phyloP scores from a whole-genome alignment of 1,140 invertebrate genomes.

The Pogonognathellus flavescens region DNA sequence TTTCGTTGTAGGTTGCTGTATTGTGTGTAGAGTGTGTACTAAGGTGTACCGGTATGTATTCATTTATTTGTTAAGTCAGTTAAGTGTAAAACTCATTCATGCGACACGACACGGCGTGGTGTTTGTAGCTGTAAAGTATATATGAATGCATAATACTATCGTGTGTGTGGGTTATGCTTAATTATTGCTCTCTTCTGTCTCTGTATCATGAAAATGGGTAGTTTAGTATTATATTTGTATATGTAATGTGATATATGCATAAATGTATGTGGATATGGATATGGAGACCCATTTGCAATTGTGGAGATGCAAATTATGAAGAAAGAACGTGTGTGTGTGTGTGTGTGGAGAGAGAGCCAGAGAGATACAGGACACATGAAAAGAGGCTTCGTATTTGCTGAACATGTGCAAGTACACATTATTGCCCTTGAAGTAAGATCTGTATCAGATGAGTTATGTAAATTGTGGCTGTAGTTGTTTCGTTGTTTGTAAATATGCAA shows the following conservation, averaged over 20 bases:
- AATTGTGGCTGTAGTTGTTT: background rate
- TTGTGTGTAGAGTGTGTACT: no score
- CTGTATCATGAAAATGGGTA: no score
- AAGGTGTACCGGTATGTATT: no score
- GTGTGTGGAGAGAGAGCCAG: background rate
- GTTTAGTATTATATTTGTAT: no score
- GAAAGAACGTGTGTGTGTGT: background rate
- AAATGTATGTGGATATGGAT: background rate
- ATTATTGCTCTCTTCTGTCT: no score
- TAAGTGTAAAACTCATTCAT: no score
- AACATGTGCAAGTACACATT: no score
- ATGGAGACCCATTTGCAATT: background rate
- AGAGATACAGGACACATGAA: no score
- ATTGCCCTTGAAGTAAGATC: slow-evolving; percentile 17
- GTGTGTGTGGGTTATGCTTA: background rate
- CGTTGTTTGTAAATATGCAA: background rate
- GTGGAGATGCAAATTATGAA: background rate
- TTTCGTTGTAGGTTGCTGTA: no score
- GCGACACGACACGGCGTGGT: no score
- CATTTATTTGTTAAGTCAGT: no score
- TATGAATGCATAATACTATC: background rate
- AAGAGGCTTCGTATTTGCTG: no score
- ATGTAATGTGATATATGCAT: background rate
- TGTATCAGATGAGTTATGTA: slow-evolving; percentile 29
- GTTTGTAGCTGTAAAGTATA: background rate